phyloP scores from a whole-genome alignment of 1,140 invertebrate species.

The Lordiphosa collinella region DNA sequence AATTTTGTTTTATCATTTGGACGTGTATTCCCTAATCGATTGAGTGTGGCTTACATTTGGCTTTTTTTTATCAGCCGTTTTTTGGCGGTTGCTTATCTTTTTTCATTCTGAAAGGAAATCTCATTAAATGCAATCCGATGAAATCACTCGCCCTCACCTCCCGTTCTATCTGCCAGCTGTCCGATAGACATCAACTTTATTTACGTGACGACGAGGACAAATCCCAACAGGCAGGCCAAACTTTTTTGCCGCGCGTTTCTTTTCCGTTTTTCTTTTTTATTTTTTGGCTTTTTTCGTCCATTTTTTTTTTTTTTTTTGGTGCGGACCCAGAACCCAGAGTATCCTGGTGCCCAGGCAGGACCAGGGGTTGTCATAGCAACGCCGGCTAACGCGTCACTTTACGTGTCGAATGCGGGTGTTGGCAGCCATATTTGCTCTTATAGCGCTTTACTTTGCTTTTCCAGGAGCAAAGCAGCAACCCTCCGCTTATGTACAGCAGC shows the following conservation, averaged over 20 bases:
- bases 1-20: too few relatives aligned
- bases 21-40: too few relatives aligned
- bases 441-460: conserved; percentile 76
- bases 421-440: conserved; percentile 79
- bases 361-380: conserved; percentile 72
- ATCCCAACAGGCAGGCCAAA: conserved; percentile 24
- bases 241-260: conserved; percentile 27
- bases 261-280: conserved; percentile 13
- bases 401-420: conserved; percentile 79
- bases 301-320: conserved; percentile 8
- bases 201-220: conserved; percentile 13
- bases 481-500: conserved; percentile 20
- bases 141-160: not conserved
- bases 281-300: conserved; percentile 1
- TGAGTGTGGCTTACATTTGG: too few relatives aligned
- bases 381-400: conserved; percentile 77
- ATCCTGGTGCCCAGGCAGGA: not conserved
- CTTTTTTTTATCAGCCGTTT: too few relatives aligned
- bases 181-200: conserved; percentile 39
- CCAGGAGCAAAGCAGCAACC: conserved; percentile 15
- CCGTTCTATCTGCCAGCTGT: conserved; percentile 8
- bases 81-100: too few relatives aligned
- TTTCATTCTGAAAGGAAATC: conserved; percentile 27
- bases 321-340: not conserved
- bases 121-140: conserved; percentile 50